Evolutionary conservation across 2,888 invertebrate species (phyloP), one percentile per base, ranked within the genome.

Genomic region (Ditula angustiorana): DNA sequence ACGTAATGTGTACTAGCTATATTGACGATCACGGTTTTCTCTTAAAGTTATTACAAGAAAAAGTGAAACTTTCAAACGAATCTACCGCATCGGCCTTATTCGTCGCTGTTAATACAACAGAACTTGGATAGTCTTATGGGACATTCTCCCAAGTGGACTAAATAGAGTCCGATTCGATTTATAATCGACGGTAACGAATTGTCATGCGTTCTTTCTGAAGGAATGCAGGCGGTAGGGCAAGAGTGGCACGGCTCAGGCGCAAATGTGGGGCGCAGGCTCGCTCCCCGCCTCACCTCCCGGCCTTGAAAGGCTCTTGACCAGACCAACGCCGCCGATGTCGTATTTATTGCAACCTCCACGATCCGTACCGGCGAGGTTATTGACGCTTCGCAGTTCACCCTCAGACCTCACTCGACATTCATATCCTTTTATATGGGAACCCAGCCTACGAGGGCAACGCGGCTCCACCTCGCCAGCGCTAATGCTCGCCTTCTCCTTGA

Each of bases 251-350:
- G 78, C 72, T 73, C 82, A 79, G 80, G 79, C 85, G 83, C 86
- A 90, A 86, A 90, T 90, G 86, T 87, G 85, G 89, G 86, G 84
- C 86, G 87, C 83, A 78, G 77, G 77, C 81, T 74, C 81, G 81
- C 86, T 83, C 91, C 90, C 90, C 90, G 86, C 90, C 86, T 88
- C 89, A 85, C 88, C 86, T 87, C 90, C 87, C 86, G 89, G 87
- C 92, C 92, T 92, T 92, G 92, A 92, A 92, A 92, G 92, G 92
- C 91, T 91, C 92, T 92, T 92, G 92, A 92, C 92, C 92, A 92
- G 90, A 83, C 89, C 91, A 88, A 80, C 81, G 83, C 79, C 84
- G 87, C 81, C 88, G 88, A 85, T 89, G 87, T 87, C 86, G 90
- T 91, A 91, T 91, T 91, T 92, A 91, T 92, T 91, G 92, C 92